Evolutionary conservation across 2,888 invertebrate species (phyloP), one percentile per base, ranked within the genome.

Genomic region (Eudemis profundana): DNA sequence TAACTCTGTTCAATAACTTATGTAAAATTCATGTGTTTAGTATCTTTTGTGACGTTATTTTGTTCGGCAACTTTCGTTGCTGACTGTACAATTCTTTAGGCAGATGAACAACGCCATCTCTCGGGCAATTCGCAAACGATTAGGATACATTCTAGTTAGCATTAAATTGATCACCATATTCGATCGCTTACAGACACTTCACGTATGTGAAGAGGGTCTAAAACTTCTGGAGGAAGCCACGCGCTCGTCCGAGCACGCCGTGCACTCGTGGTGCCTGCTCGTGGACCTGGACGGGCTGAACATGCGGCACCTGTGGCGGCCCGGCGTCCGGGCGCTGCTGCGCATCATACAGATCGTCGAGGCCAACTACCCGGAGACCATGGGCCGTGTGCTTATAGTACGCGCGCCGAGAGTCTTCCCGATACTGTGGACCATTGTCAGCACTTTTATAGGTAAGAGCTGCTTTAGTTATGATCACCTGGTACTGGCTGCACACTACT

Each of bases 301-400:
- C 85, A 98, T 98, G 98, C 93, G 98, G 2, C 98, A 98, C 88
- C 93, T 98, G 68, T 98, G 98, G 98, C 92, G 98, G 71, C 98
- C 98, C 0, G 98, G 98, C 21, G 96, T 98, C 70, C 94, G 95
- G 74, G 95, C 95, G 0, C 85, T 96, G 70, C 83, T 95, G 62
- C 83, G 94, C 66, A 93, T 94, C 79, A 93, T 93, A 12, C 90
- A 90, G 82, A 96, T 97, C 53, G 97, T 98, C 23, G 97, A 98
- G 86, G 96, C 96, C 47, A 98, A 98, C 89, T 98, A 98, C 89
- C 98, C 98, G 0, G 98, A 98, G 92, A 98, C 98, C 8, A 96
- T 98, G 96, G 97, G 97, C 1, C 93, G 97, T 38, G 96, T 98
- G 68, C 93, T 98, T 65, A 97, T 98, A 64, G 97, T 98, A 47